Conservation (phyloP, 2,113 vertebrate genomes). For the Riparia riparia region DNA sequence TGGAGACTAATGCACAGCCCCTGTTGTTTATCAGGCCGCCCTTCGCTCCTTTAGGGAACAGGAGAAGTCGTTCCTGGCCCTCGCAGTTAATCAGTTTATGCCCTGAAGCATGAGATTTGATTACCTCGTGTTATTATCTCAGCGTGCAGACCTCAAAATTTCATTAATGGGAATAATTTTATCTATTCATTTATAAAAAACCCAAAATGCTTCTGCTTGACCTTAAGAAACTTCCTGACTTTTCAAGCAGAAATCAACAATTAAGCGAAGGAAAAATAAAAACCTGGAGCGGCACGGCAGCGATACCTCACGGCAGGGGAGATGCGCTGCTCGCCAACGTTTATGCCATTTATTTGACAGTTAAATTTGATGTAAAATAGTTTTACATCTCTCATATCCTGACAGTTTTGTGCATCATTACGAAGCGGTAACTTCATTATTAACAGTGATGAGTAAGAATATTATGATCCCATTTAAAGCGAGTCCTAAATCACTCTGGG, state of each 20-base stretch:
- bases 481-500: background rate
- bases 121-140: constrained; percentile 56
- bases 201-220: background rate
- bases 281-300: background rate
- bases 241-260: constrained; percentile 41
- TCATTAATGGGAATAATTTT: constrained; percentile 56
- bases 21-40: background rate
- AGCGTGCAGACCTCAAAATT: constrained; percentile 3
- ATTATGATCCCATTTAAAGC: background rate
- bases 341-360: background rate
- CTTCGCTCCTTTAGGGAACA: background rate
- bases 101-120: constrained; percentile 77
- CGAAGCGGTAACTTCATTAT: constrained; percentile 3
- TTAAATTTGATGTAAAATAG: background rate
- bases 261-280: background rate
- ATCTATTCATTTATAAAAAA: constrained; percentile 9
- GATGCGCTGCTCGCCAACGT: background rate
- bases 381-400: background rate
- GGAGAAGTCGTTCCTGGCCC: constrained; percentile 13
- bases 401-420: constrained; percentile 38
- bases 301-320: background rate
- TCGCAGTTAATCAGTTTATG: constrained; percentile 45
- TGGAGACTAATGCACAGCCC: background rate
- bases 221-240: constrained; percentile 25
- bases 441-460: background rate